Conservation (phyloP, 2,113 vertebrate species). For the Hoplias malabaricus region DNA sequence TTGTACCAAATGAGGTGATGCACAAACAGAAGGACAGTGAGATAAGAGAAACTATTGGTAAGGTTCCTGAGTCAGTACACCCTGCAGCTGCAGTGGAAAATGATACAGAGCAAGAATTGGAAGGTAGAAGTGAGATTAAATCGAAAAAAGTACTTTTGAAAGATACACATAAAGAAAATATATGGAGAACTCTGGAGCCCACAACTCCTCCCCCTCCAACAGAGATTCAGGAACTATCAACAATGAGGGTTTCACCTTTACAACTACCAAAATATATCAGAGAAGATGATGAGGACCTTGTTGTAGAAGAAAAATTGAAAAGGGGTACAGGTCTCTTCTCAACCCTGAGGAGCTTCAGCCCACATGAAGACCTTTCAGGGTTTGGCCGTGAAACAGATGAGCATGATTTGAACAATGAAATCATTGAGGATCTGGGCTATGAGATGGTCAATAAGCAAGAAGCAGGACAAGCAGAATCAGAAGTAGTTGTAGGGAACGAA, state of each 20-base stretch:
- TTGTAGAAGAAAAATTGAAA: conserved; percentile 2
- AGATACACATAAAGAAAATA: conserved; percentile 25
- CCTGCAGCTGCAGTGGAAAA: neutral
- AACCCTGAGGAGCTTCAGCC: conserved; percentile 63
- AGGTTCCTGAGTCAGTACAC: conserved; percentile 19
- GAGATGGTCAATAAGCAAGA: conserved; percentile 80
- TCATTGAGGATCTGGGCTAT: conserved; percentile 76
- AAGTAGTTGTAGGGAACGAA: conserved; percentile 55
- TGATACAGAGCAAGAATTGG: neutral
- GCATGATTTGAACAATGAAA: conserved; percentile 60
- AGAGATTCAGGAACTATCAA: conserved; percentile 19
- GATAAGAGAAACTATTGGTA: neutral
- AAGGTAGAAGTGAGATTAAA: neutral
- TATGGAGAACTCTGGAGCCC: conserved; percentile 26
- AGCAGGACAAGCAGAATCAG: conserved; percentile 61
- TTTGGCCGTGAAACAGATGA: conserved; percentile 30
- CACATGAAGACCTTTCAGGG: conserved; percentile 64
- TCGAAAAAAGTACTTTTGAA: conserved; percentile 11
- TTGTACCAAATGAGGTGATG: neutral
- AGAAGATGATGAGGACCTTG: conserved; percentile 17
- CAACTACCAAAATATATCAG: conserved; percentile 36
- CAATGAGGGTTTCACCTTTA: conserved; percentile 43
- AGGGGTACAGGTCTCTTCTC: conserved; percentile 39
- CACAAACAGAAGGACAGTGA: conserved; percentile 18
- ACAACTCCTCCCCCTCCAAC: conserved; percentile 17